Evolutionary conservation across 2,797 vertebrate genomes (phyloP), one percentile per base, ranked within the genome.

Genomic region (Anabas testudineus): DNA sequence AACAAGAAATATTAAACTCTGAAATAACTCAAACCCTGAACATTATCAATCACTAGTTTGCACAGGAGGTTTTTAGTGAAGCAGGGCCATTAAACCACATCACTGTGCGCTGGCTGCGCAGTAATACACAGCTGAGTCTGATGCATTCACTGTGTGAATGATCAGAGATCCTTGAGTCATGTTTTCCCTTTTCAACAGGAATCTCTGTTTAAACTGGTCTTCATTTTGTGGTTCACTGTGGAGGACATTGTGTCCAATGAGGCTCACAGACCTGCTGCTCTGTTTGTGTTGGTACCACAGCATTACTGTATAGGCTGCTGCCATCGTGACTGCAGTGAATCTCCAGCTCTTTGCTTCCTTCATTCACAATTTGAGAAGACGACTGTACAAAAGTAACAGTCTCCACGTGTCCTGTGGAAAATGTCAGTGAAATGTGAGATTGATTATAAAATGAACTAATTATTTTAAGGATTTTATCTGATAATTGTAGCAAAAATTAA

Each of bases 101-200:
- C 80, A 86, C 71, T 74, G 80, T 85, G 83, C 82, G 4, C 88
- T 88, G 10, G 75, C 82, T 55, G 91, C 87, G 21, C 91, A 91
- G 74, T 85, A 91, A 77, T 88, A 91, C 41, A 87, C 37, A 32
- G 83, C 87, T 0, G 79, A 78, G 73, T 90, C 69, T 46, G 72
- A 58, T 5, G 0, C 5, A 3, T 7, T 37, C 13, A 70, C 18
- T 0, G 6, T 30, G 13, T 0, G 2, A 18, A 90, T 61, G 0
- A 47, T 55, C 43, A 89, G 75, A 26, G 30, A 24, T 24, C 78
- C 82, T 24, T n/a, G n/a, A n/a, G n/a, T n/a, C n/a, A n/a, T n/a
- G n/a, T n/a, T n/a, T 10, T 46, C 22, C 59, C 61, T 67, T 30
- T 18, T 49, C 19, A 90, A 47, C 10, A 16, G 2, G 63, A 83